Percentiles rank a stretch among this genome's conserved stretches.
Conservation (phyloP, 2,888 invertebrate species). For the Galerucella pusilla region DNA sequence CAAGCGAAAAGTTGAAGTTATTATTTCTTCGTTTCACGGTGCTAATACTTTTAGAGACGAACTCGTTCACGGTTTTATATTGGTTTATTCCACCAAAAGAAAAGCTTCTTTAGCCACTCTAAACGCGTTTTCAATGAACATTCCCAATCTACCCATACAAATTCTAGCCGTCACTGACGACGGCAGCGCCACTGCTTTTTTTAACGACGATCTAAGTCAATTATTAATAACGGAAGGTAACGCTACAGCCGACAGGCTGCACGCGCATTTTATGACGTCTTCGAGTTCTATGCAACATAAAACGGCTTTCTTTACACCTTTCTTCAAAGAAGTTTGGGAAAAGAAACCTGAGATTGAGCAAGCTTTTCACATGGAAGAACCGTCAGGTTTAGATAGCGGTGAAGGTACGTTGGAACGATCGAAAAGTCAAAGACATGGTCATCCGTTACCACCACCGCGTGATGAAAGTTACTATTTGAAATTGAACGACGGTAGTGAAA, state of each 20-base stretch:
- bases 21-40: conserved; percentile 94
- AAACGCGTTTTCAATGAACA: conserved; percentile 93
- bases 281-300: conserved; percentile 87
- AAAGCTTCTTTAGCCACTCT: conserved; percentile 94
- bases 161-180: conserved; percentile 93
- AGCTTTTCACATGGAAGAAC: conserved; percentile 89
- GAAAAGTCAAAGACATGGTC: conserved; percentile 70
- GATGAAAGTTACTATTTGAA: conserved; percentile 84
- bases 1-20: conserved; percentile 88
- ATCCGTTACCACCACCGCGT: conserved; percentile 76
- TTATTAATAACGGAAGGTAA: conserved; percentile 93
- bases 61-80: conserved; percentile 93
- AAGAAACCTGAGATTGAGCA: conserved; percentile 95
- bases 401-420: conserved; percentile 79
- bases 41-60: conserved; percentile 92
- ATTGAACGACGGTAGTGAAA: conserved; percentile 71
- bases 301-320: conserved; percentile 93
- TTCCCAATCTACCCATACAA: conserved; percentile 92
- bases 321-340: conserved; percentile 97
- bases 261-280: conserved; percentile 93
- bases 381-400: conserved; percentile 71
- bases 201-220: conserved; percentile 89
- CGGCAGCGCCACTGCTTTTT: conserved; percentile 89
- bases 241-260: conserved; percentile 87
- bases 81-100: conserved; percentile 94